Conservation (phyloP, 2,797 vertebrate species). For the Gymnopithys bicolor region DNA sequence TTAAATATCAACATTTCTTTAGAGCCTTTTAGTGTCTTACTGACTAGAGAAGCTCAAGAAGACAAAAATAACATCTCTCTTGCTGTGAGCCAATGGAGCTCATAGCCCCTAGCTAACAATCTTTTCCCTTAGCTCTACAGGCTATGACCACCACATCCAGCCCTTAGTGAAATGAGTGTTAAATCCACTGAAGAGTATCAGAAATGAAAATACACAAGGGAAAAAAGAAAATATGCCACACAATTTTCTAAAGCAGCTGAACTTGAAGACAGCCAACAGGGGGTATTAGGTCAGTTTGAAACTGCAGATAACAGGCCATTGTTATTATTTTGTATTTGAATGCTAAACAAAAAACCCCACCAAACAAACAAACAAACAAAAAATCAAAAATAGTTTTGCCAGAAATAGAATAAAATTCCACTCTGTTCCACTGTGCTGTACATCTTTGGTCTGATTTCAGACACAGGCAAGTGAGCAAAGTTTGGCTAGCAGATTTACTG, state of each 20-base stretch:
- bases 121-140: constrained; percentile 59
- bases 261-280: not conserved
- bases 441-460: not conserved
- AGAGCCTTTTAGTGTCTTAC: constrained; percentile 56
- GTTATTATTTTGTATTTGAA: not conserved
- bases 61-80: constrained; percentile 36
- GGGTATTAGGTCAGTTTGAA: not conserved
- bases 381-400: not conserved
- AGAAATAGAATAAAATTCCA: not conserved
- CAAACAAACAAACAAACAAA: not conserved
- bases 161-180: not conserved
- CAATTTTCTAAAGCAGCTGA: not conserved
- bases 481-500: not conserved
- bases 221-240: not conserved
- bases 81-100: constrained; percentile 54
- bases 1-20: constrained; percentile 50
- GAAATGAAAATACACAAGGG: constrained; percentile 1
- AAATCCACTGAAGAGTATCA: constrained; percentile 1
- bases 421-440: not conserved
- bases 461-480: not conserved
- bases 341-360: not conserved
- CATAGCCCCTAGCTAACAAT: constrained; percentile 33
- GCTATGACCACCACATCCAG: constrained; percentile 31
- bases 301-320: not conserved
- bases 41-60: constrained; percentile 52